A percentile compares a stretch with the other conserved stretches of the same genome.
Evolutionary conservation across 1,140 invertebrate species (phyloP).

Genomic region (Drosophila neocordata): DNA sequence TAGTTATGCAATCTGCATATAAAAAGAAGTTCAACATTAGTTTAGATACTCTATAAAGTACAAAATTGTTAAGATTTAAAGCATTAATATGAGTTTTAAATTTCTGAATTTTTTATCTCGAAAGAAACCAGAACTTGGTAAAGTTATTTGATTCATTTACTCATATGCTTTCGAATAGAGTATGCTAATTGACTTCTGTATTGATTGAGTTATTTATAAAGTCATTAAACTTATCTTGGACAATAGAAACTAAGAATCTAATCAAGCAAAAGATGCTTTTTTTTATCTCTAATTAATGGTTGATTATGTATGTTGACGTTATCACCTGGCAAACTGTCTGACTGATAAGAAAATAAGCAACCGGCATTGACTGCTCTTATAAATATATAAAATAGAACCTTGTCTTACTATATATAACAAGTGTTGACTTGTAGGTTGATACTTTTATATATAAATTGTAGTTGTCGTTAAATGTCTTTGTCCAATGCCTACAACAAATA

Average conservation of each 20-base stretch:
- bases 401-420: not conserved
- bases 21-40: too few species aligned
- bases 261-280: not conserved
- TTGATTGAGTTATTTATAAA: not conserved
- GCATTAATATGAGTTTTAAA: too few species aligned
- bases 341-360: not conserved
- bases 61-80: too few species aligned
- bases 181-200: not conserved
- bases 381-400: not conserved
- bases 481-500: not conserved
- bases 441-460: not conserved
- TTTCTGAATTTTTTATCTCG: too few species aligned
- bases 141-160: too few species aligned
- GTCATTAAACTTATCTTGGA: not conserved
- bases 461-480: conserved; percentile 7
- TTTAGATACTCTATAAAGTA: too few species aligned
- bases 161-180: not conserved
- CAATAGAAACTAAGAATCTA: not conserved
- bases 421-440: too few species aligned
- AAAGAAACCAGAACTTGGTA: too few species aligned
- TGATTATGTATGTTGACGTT: not conserved
- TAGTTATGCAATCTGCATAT: too few species aligned
- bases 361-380: not conserved
- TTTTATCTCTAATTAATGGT: not conserved
- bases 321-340: not conserved